These are phyloP conservation scores for Oreochromis mossambicus DNA, from an alignment of 2,797 vertebrate genomes.

Conservation along the genomic window DNA sequence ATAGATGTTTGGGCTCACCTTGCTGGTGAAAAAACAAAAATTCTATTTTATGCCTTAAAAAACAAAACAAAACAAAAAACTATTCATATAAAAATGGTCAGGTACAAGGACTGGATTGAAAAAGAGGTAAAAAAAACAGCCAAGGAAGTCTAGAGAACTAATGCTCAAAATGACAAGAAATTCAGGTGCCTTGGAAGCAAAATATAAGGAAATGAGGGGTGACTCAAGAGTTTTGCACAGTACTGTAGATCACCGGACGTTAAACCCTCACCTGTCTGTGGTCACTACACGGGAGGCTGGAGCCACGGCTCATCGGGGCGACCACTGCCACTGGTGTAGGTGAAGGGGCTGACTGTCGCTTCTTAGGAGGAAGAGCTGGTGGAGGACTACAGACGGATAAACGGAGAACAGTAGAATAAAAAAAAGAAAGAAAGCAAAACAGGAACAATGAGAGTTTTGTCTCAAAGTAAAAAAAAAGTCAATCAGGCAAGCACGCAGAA, in stretches of 20 bases:
- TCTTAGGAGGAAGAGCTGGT: constrained; percentile 94
- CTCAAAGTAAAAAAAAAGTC: neutral
- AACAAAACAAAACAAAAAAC: neutral
- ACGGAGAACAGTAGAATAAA: neutral
- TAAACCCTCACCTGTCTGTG: constrained; percentile 83
- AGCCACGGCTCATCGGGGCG: constrained; percentile 94
- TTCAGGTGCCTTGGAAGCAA: neutral
- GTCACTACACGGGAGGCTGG: constrained; percentile 89
- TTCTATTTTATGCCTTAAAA: neutral
- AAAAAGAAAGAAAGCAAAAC: neutral
- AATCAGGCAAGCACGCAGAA: constrained; percentile 18
- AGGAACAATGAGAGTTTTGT: neutral
- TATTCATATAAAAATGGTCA: neutral
- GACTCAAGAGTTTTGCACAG: neutral
- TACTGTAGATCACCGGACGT: neutral
- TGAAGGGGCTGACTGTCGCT: constrained; percentile 93
- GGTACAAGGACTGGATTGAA: neutral
- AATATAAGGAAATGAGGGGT: neutral
- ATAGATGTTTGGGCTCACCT: neutral
- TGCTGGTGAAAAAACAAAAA: neutral
- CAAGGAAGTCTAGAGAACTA: neutral
- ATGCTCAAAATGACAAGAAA: neutral
- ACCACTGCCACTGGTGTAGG: constrained; percentile 94
- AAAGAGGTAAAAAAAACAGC: neutral
- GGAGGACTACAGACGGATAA: constrained; percentile 75